phyloP scores from a whole-genome alignment of 2,888 invertebrate genomes.

The Maniola hyperantus region DNA sequence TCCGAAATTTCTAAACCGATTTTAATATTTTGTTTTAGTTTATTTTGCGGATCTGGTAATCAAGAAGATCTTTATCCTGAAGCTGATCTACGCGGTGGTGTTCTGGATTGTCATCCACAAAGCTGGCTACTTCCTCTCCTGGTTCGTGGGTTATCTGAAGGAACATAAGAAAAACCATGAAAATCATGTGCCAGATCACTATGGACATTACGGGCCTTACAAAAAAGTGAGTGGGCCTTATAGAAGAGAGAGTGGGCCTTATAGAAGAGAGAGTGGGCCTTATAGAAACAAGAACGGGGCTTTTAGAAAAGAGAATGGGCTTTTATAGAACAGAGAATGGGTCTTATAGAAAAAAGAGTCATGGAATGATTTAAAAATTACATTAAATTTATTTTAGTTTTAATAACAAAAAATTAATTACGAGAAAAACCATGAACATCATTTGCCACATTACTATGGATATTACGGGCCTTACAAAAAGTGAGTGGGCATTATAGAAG shows the following conservation, averaged over 20 bases:
- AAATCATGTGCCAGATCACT: slow-evolving; percentile 45
- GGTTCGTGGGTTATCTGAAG: slow-evolving; percentile 71
- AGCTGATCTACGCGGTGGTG: slow-evolving; percentile 70
- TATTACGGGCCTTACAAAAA: too few relatives aligned
- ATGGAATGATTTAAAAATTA: slow-evolving; percentile 35
- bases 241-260: not conserved
- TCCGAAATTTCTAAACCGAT: too few relatives aligned
- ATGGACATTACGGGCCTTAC: slow-evolving; percentile 47
- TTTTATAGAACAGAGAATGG: not conserved
- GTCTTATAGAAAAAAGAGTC: slow-evolving; percentile 40
- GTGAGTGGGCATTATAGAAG: too few relatives aligned
- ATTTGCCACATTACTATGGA: too few relatives aligned
- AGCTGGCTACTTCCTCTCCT: slow-evolving; percentile 73
- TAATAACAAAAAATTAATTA: too few relatives aligned
- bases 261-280: not conserved
- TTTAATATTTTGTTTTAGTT: slow-evolving; percentile 55
- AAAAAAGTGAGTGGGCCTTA: slow-evolving; percentile 40
- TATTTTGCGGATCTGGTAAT: slow-evolving; percentile 69
- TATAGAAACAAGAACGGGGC: too few relatives aligned
- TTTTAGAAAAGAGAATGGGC: slow-evolving; percentile 39
- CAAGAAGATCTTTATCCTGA: slow-evolving; percentile 73
- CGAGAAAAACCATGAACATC: too few relatives aligned
- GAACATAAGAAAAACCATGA: slow-evolving; percentile 58
- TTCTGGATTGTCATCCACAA: slow-evolving; percentile 74
- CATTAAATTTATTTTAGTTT: too few relatives aligned